phyloP scores from a whole-genome alignment of 2,113 vertebrate genomes.

The Propithecus coquereli region DNA sequence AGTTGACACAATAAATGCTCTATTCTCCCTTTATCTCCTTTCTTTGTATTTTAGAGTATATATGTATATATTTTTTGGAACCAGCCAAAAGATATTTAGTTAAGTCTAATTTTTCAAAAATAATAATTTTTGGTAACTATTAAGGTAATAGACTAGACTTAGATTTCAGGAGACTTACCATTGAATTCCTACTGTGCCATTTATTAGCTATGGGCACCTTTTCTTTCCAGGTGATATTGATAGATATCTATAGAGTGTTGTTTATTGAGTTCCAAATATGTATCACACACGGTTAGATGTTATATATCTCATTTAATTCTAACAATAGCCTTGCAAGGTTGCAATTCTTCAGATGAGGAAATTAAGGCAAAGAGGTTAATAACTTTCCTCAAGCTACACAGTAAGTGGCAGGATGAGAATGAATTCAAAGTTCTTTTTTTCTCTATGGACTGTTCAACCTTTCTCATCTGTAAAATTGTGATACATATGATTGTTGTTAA shows the following conservation, averaged over 20 bases:
- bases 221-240: neutral
- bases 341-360: neutral
- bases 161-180: neutral
- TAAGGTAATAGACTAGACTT: neutral
- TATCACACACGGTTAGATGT: neutral
- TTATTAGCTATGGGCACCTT: neutral
- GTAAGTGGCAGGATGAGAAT: neutral
- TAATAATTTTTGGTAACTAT: neutral
- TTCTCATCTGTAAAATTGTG: neutral
- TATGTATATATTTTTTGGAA: constrained; percentile 27
- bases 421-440: neutral
- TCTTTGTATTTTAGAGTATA: neutral
- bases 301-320: neutral
- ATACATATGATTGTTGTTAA: neutral
- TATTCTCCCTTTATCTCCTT: neutral
- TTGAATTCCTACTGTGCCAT: neutral
- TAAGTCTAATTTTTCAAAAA: neutral
- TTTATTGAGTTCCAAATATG: neutral
- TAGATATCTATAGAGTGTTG: neutral
- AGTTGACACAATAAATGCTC: neutral
- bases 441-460: neutral
- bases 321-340: neutral
- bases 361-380: neutral
- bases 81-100: neutral
- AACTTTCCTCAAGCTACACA: neutral